Evolutionary conservation across 2,797 vertebrate genomes (phyloP).

Genomic region (Rhadinocentrus ornatus): DNA sequence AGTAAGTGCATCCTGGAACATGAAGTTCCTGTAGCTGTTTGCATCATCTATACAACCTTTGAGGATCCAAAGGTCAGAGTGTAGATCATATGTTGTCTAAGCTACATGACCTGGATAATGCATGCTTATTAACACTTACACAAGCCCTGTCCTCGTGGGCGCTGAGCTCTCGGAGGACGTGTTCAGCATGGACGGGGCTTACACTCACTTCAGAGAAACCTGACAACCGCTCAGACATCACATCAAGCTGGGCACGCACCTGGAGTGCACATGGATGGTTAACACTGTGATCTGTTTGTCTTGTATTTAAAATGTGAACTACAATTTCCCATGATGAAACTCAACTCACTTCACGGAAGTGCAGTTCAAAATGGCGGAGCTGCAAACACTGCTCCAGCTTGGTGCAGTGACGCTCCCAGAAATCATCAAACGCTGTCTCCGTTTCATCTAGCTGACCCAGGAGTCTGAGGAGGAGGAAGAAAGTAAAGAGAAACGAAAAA

Average conservation of each 20-base stretch:
- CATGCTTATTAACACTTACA: constrained; percentile 79
- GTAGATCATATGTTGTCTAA: constrained; percentile 10
- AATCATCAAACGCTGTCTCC: constrained; percentile 92
- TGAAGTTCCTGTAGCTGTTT: constrained; percentile 14
- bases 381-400: constrained; percentile 94
- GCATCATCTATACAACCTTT: constrained; percentile 10
- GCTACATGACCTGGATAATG: constrained; percentile 1
- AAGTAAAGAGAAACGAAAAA: neutral
- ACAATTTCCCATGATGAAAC: neutral
- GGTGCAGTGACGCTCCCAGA: constrained; percentile 93
- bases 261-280: constrained; percentile 6
- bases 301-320: neutral
- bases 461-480: constrained; percentile 79
- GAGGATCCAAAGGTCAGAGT: constrained; percentile 37
- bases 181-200: constrained; percentile 89
- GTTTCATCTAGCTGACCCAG: constrained; percentile 93
- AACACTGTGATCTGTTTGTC: neutral
- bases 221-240: constrained; percentile 81
- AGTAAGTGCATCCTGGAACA: constrained; percentile 1
- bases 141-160: constrained; percentile 87
- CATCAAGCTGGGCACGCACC: constrained; percentile 87
- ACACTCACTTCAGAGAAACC: constrained; percentile 90
- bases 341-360: constrained; percentile 91
- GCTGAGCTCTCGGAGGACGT: constrained; percentile 89
- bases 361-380: constrained; percentile 92